phyloP scores from a whole-genome alignment of 2,113 vertebrate species.

The Toxostoma redivivum region DNA sequence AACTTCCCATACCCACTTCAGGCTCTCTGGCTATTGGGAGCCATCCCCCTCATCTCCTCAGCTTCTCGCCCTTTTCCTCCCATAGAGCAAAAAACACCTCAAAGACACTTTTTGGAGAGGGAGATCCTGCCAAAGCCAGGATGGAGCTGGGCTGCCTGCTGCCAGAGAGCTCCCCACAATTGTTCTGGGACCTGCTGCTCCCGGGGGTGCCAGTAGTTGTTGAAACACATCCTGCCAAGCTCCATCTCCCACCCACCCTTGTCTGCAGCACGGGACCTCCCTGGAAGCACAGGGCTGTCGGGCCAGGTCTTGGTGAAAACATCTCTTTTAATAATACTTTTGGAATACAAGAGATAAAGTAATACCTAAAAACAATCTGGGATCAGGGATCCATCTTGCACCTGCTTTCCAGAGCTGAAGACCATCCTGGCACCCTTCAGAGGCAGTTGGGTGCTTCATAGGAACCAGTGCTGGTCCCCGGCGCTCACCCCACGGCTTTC shows the following conservation, averaged over 20 bases:
- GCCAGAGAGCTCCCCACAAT: background rate
- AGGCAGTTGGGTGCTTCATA: background rate
- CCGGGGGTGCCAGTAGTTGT: background rate
- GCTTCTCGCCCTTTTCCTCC: fast-evolving
- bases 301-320: background rate
- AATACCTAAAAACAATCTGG: background rate
- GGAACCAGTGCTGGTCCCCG: background rate
- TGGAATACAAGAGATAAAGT: background rate
- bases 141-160: background rate
- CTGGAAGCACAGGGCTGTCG: background rate
- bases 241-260: background rate
- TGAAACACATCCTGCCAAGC: background rate
- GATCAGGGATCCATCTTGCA: background rate
- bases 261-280: fast-evolving
- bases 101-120: background rate
- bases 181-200: fast-evolving
- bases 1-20: background rate
- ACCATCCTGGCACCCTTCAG: background rate
- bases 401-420: background rate
- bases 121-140: background rate
- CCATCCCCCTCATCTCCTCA: background rate
- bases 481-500: conserved; percentile 60
- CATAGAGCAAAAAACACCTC: background rate
- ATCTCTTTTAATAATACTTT: conserved; percentile 49
- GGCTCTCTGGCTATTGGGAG: background rate